These are phyloP conservation scores for Ellobius talpinus DNA, from an alignment of 2,113 vertebrate genomes.

Conservation along the genomic window DNA sequence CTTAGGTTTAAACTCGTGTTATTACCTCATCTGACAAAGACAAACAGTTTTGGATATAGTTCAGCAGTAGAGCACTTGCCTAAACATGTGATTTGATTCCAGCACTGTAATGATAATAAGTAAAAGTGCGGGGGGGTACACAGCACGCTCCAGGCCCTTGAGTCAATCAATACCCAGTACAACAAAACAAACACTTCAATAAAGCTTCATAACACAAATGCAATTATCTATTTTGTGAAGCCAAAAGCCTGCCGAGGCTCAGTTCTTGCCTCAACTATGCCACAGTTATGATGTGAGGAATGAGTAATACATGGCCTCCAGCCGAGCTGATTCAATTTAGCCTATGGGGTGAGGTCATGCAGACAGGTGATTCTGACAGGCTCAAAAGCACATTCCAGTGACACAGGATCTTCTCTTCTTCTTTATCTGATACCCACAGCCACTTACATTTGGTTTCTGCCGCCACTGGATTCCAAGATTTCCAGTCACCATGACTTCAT, in stretches of 20 bases:
- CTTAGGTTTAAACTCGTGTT: not conserved
- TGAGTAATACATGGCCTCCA: not conserved
- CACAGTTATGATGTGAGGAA: not conserved
- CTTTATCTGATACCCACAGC: fast-evolving
- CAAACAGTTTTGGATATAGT: not conserved
- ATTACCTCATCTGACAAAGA: not conserved
- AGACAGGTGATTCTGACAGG: not conserved
- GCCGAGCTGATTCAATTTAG: not conserved
- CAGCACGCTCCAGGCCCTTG: not conserved
- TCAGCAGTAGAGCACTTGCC: not conserved
- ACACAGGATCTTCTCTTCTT: not conserved
- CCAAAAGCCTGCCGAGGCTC: not conserved
- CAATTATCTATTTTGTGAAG: not conserved
- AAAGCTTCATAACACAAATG: not conserved
- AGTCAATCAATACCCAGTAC: not conserved
- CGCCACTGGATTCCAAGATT: constrained; percentile 95
- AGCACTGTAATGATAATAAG: not conserved
- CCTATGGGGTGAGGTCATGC: fast-evolving
- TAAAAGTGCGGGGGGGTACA: not conserved
- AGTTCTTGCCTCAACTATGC: not conserved
- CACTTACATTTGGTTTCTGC: constrained; percentile 90
- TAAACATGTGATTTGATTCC: not conserved
- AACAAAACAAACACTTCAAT: not conserved
- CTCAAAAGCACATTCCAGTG: not conserved
- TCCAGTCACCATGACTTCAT: constrained; percentile 93